Base-by-base conservation (phyloP, 2,888 invertebrate genomes). In the Drosophila engyochracea region DNA sequence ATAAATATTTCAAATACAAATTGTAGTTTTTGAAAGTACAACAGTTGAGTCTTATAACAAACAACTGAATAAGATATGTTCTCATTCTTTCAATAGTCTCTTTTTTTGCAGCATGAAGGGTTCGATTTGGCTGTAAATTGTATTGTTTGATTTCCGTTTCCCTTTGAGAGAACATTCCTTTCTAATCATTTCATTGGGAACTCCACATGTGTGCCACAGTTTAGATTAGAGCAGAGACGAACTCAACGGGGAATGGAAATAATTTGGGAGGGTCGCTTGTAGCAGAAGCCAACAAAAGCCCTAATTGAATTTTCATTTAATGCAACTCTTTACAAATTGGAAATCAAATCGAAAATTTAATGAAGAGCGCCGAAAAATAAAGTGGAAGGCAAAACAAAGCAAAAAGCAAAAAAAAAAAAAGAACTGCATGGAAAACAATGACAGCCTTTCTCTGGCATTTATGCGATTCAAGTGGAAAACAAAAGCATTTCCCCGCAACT, bases 391-490 rank as follows among this genome's bases (percentile, higher is more conserved):
- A 60, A 69, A 61, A 60, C 57, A 71, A 12, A 55, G 19, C 28
- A 6, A 14, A 12, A 12, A 6, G n/a, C n/a, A n/a, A 16, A 28
- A 28, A 3, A 37, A 19, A 35, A 19, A 25, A 19, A 12, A 74
- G 70, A 83, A 73, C 73, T 54, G 62, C 64, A 74, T 73, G 76
- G n/a, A 39, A 55, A 76, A 85, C 87, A 87, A 82, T 73, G 83
- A 68, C 72, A 41, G 53, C 59, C 51, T 47, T 47, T 47, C 47
- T 4, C 22, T 47, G 47, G 47, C 47, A 47, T 47, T 47, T 47
- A n/a, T 35, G 22, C 37, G 41, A 64, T 66, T 84, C 81, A 80
- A 88, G 86, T 88, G 86, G 86, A 81, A 86, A 86, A 88, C 85
- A 85, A 87, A 87, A 83, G 87, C 85, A 59, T 55, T 65, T 70